Conservation (phyloP, 2,113 vertebrate species). For the Esox niger region DNA sequence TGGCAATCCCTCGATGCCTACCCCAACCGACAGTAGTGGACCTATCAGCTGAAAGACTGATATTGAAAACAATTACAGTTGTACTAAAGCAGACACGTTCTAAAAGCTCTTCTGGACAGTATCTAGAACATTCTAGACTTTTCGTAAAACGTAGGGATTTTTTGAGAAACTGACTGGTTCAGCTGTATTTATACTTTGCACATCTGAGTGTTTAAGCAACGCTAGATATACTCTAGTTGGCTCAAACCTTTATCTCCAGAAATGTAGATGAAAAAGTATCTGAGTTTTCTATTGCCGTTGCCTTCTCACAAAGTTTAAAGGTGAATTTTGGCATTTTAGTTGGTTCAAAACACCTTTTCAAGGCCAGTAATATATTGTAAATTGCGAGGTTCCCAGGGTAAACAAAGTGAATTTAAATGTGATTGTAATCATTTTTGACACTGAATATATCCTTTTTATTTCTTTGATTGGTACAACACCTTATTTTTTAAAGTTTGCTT, state of each 20-base stretch:
- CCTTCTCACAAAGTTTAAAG: conserved; percentile 4
- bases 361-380: conserved; percentile 62
- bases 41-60: conserved; percentile 41
- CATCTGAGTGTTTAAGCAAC: conserved; percentile 23
- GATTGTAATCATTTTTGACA: conserved; percentile 52
- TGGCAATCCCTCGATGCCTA: conserved; percentile 50
- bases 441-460: conserved; percentile 42
- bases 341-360: conserved; percentile 7
- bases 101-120: background rate
- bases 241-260: conserved; percentile 31
- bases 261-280: conserved; percentile 34
- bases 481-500: conserved; percentile 44
- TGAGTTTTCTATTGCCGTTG: conserved; percentile 34
- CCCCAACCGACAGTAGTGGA: conserved; percentile 42
- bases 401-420: conserved; percentile 39
- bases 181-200: conserved; percentile 31
- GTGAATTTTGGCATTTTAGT: conserved; percentile 39
- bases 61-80: conserved; percentile 27
- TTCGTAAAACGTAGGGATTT: background rate
- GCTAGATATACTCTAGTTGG: conserved; percentile 34
- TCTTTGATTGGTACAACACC: conserved; percentile 35
- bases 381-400: conserved; percentile 27
- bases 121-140: background rate
- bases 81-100: conserved; percentile 5
- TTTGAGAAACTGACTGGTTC: conserved; percentile 33